Evolutionary conservation across 2,888 invertebrate species (phyloP).

Genomic region (Nemotelus nigrinus): DNA sequence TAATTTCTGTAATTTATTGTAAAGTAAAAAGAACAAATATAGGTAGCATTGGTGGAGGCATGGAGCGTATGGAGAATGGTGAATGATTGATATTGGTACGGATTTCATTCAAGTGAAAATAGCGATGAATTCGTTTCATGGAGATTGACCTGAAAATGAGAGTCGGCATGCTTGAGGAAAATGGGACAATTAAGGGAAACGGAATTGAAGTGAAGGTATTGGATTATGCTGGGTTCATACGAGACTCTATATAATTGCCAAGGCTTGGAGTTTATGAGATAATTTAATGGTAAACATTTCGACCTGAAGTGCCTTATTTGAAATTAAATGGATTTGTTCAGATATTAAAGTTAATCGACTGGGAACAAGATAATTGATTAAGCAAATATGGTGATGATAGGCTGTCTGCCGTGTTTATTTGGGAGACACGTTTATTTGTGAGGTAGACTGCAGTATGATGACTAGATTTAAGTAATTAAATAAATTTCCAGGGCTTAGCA

Average conservation of each 20-base stretch:
- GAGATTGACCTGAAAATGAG: background rate
- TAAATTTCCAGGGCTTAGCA: too few species aligned
- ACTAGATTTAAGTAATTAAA: too few species aligned
- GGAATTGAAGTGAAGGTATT: background rate
- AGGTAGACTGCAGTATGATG: too few species aligned
- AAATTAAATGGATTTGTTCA: constrained; percentile 26
- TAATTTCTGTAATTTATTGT: constrained; percentile 44
- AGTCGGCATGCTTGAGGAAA: background rate
- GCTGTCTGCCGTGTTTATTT: too few species aligned
- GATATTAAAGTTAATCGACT: background rate
- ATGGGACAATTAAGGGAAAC: background rate
- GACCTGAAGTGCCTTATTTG: constrained; percentile 26
- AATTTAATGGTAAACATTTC: constrained; percentile 28
- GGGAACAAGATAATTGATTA: background rate
- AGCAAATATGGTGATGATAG: too few species aligned
- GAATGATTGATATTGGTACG: background rate
- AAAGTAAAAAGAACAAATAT: constrained; percentile 9
- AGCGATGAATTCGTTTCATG: constrained; percentile 22
- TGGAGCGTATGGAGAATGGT: background rate
- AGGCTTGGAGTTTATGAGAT: background rate
- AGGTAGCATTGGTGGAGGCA: background rate
- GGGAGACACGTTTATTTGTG: too few species aligned
- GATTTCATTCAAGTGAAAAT: background rate
- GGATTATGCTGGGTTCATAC: too few species aligned
- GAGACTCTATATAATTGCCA: too few species aligned